Evolutionary conservation across 2,797 vertebrate genomes (phyloP).

Genomic region (Tachyglossus aculeatus): DNA sequence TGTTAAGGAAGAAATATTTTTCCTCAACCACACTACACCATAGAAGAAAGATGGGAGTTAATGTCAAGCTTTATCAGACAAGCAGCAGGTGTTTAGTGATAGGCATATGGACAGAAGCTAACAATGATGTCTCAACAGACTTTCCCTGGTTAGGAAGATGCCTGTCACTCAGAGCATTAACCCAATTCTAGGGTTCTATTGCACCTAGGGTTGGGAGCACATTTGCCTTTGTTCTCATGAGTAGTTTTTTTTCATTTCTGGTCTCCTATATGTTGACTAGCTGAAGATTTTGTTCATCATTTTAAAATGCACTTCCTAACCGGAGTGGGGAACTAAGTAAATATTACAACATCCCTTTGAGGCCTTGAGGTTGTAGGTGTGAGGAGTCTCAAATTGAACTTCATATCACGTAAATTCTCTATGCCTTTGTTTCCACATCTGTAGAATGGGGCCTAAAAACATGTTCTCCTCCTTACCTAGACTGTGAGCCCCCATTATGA

Average conservation of each 20-base stretch:
- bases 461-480: too few relatives aligned
- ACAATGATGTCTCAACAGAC: constrained; percentile 43
- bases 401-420: background rate
- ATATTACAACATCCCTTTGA: too few relatives aligned
- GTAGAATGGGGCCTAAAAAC: background rate
- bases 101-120: constrained; percentile 33
- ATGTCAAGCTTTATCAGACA: constrained; percentile 53
- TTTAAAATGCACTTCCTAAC: too few relatives aligned
- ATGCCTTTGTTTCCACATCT: background rate
- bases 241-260: too few relatives aligned
- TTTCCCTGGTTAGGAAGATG: constrained; percentile 51
- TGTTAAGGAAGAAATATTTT: constrained; percentile 28
- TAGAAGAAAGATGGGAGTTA: constrained; percentile 60
- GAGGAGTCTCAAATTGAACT: too few relatives aligned
- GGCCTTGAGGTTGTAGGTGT: too few relatives aligned
- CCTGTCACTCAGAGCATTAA: constrained; percentile 30
- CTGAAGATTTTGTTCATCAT: too few relatives aligned
- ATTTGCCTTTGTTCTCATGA: background rate
- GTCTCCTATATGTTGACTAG: too few relatives aligned
- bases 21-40: constrained; percentile 38
- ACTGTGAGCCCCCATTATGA: too few relatives aligned
- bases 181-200: constrained; percentile 13
- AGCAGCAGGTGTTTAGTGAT: constrained; percentile 62
- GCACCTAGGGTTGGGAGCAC: background rate
- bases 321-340: too few relatives aligned